Evolutionary conservation across 2,113 vertebrate species (phyloP).

Genomic region (Barbus barbus): DNA sequence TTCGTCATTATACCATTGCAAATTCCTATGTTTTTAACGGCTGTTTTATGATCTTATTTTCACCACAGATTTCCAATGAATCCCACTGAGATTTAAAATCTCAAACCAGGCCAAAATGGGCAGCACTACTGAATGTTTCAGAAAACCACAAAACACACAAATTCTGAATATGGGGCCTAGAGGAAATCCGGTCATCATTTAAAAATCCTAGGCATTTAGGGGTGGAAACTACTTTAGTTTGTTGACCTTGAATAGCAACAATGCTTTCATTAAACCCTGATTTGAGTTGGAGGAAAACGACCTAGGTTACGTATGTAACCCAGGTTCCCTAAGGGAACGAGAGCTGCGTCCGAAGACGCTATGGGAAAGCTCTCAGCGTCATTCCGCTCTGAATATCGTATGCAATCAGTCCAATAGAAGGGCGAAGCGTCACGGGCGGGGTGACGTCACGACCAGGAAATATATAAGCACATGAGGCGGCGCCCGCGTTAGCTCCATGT

Average conservation of each 20-base stretch:
- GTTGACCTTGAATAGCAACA: conserved; percentile 24
- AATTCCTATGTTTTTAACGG: background rate
- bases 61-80: background rate
- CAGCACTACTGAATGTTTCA: background rate
- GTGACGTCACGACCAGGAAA: too few relatives aligned
- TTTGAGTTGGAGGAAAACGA: background rate
- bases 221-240: conserved; percentile 22
- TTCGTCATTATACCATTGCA: background rate
- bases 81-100: background rate
- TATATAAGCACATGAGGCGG: too few relatives aligned
- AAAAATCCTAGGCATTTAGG: conserved; percentile 25
- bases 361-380: too few relatives aligned
- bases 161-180: background rate
- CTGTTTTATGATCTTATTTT: background rate
- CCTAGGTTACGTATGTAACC: too few relatives aligned
- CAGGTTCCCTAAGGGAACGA: too few relatives aligned
- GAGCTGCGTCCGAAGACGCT: too few relatives aligned
- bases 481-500: too few relatives aligned
- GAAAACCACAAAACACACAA: background rate
- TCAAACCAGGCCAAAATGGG: background rate
- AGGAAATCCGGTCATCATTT: conserved; percentile 30
- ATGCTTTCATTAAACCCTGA: conserved; percentile 9
- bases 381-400: too few relatives aligned
- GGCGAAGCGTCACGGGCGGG: too few relatives aligned
- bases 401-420: too few relatives aligned